Conservation (phyloP, 2,797 vertebrate genomes). For the Galagoides demidoff region DNA sequence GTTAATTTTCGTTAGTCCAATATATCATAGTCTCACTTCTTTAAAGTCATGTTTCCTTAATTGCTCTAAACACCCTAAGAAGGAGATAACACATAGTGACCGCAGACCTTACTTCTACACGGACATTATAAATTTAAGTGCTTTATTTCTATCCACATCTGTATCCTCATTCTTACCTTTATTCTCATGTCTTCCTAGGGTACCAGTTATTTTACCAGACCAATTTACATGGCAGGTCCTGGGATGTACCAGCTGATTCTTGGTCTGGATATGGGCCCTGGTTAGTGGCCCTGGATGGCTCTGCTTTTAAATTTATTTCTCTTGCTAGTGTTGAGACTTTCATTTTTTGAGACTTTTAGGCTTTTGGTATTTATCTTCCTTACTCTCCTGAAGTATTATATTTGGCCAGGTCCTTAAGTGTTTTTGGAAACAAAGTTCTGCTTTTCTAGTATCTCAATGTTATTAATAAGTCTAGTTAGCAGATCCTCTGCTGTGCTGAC, state of each 20-base stretch:
- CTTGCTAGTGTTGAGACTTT: neutral
- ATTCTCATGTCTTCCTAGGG: neutral
- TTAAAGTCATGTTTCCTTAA: neutral
- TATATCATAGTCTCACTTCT: neutral
- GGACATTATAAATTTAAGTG: neutral
- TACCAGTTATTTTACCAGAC: neutral
- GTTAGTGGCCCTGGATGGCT: neutral
- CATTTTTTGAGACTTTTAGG: neutral
- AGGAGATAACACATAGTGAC: neutral
- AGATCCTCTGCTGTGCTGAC: neutral
- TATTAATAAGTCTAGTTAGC: neutral
- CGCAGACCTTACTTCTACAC: neutral
- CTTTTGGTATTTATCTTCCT: neutral
- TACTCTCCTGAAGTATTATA: neutral
- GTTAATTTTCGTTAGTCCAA: neutral
- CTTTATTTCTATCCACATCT: neutral
- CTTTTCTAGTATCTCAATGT: neutral
- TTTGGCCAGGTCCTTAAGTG: neutral
- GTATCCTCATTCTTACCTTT: neutral
- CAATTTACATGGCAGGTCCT: neutral
- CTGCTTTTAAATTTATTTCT: neutral
- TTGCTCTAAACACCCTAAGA: neutral
- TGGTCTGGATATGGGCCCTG: neutral
- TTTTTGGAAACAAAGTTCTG: neutral
- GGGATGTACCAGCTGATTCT: neutral